Evolutionary conservation across 2,797 vertebrate genomes (phyloP), one percentile per base, ranked within the genome.

Genomic region (Xiphorhynchus erythropygius): DNA sequence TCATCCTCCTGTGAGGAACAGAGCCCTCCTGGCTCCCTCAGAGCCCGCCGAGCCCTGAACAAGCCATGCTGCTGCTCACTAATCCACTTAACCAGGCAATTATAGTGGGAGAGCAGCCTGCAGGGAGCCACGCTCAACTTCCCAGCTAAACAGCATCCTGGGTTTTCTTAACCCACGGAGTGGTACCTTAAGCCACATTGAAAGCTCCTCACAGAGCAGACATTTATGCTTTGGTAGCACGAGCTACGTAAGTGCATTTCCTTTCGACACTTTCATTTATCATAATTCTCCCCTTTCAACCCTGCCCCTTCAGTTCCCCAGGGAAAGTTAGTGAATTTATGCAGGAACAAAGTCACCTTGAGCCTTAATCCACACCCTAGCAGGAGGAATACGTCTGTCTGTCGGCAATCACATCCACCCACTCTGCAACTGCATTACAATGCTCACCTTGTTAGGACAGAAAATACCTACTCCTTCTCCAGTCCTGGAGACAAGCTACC

Each of bases 301-400:
- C 59, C 80, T 95, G 86, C 59, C 90, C 70, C 76, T 94, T 53
- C 27, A 6, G 67, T 49, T 91, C 87, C 91, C 89, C 3, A 0
- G 44, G 70, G 91, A 87, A 95, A 90, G 92, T 70, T 56, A 49
- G 80, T 53, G 87, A 92, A 94, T 93, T 88, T 93, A 91, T 91
- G 82, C 62, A 84, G 80, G 80, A 93, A 69, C 85, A 95, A 93
- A 96, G 94, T 96, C 94, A 96, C 95, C 95, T 96, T 96, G 89
- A 93, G 89, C 71, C 90, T 91, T 88, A 90, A 93, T 92, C 96
- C 94, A 91, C 94, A 84, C 91, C 89, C 92, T 13, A 82, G 73
- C 89, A 95, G 85, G 91, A 96, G 96, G 89, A 93, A 59, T 91
- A 92, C 0, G 19, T 96, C 94, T 96, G 89, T 94, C 41, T 96